Evolutionary conservation across 2,113 vertebrate genomes (phyloP).

Genomic region (Coptodon bakossiorum): DNA sequence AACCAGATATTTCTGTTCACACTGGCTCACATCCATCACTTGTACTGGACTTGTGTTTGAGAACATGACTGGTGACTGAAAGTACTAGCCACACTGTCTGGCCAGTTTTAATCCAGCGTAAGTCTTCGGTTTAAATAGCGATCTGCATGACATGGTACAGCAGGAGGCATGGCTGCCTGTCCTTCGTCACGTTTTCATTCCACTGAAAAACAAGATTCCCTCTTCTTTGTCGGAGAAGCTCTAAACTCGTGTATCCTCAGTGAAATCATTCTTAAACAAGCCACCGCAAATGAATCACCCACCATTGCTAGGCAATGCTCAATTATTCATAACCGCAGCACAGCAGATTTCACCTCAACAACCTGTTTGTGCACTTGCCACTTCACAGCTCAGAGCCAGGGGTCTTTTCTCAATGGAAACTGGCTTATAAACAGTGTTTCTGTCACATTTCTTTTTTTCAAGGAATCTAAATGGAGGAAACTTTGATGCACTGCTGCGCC

Average conservation of each 20-base stretch:
- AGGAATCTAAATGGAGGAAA: slow-evolving; percentile 30
- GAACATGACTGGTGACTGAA: slow-evolving; percentile 48
- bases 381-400: slow-evolving; percentile 18
- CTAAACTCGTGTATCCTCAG: neutral
- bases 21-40: slow-evolving; percentile 44
- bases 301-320: neutral
- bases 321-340: neutral
- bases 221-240: neutral
- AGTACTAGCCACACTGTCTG: slow-evolving; percentile 10
- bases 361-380: slow-evolving; percentile 41
- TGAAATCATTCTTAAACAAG: slow-evolving; percentile 23
- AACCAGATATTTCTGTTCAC: slow-evolving; percentile 58
- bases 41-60: slow-evolving; percentile 33
- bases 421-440: slow-evolving; percentile 23
- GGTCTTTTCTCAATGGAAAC: slow-evolving; percentile 39
- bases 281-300: neutral
- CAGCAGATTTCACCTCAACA: neutral
- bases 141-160: neutral
- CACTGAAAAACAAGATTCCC: neutral
- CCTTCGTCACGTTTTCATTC: neutral
- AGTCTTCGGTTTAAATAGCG: neutral
- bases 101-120: slow-evolving; percentile 1
- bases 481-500: slow-evolving; percentile 37
- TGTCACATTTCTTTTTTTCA: neutral
- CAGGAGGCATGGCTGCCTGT: slow-evolving; percentile 1